A percentile compares a stretch with the other conserved stretches of the same genome.
Evolutionary conservation across 1,140 invertebrate genomes (phyloP).

Genomic region (Dufourea novaeangliae): DNA sequence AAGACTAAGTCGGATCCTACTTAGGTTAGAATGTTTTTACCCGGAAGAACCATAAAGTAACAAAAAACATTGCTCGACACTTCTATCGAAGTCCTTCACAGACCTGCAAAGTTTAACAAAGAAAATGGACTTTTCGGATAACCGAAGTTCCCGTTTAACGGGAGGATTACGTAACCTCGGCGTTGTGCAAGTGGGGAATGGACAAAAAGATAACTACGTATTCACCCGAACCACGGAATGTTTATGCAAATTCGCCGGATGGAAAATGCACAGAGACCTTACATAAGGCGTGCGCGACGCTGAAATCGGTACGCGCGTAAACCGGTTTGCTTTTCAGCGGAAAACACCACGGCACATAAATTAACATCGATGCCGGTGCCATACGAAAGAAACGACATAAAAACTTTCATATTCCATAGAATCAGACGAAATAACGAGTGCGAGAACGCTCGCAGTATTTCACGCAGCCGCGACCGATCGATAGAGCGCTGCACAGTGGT

Average conservation of each 20-base stretch:
- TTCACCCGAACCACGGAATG: constrained; percentile 26
- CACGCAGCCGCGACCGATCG: background rate
- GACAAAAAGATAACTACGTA: constrained; percentile 21
- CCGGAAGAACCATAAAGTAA: too few species aligned
- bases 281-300: constrained; percentile 31
- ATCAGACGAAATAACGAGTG: constrained; percentile 9
- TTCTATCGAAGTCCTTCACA: too few species aligned
- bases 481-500: background rate
- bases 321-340: constrained; percentile 23
- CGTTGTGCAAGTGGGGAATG: constrained; percentile 9
- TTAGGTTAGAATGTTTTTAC: too few species aligned
- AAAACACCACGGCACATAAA: constrained; percentile 8
- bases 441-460: background rate
- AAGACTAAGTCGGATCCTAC: too few species aligned
- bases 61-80: too few species aligned
- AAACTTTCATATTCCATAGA: constrained; percentile 21
- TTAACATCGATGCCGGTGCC: constrained; percentile 24
- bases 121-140: background rate
- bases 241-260: constrained; percentile 43
- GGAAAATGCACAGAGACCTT: background rate
- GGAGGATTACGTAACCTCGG: constrained; percentile 27
- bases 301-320: constrained; percentile 29
- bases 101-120: background rate
- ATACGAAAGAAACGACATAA: background rate
- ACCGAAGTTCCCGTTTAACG: background rate